These are phyloP conservation scores for Agapostemon virescens DNA, from an alignment of 2,888 invertebrate genomes.

Conservation along the genomic window DNA sequence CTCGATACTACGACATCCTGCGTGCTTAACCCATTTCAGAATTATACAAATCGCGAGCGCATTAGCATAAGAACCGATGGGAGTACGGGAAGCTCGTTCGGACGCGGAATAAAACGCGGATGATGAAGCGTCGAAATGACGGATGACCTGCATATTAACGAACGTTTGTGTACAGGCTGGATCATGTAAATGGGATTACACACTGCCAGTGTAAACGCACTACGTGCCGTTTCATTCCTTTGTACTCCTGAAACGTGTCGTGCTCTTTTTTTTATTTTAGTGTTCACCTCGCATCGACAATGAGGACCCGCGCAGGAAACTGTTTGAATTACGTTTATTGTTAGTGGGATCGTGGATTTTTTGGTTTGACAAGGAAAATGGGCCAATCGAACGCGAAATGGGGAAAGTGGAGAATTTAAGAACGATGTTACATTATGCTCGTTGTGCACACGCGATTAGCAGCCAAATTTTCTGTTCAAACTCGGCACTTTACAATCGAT, in stretches of 20 bases:
- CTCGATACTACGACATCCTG: conserved; percentile 48
- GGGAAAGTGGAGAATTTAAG: neutral
- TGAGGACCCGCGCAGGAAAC: neutral
- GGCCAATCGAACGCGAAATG: neutral
- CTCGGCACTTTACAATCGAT: no score
- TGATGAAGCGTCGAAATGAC: conserved; percentile 25
- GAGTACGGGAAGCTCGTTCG: neutral
- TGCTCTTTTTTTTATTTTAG: neutral
- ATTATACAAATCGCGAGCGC: conserved; percentile 75
- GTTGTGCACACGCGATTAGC: no score
- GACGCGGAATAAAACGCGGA: conserved; percentile 24
- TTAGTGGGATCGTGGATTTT: neutral
- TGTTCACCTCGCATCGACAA: neutral
- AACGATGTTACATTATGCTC: no score
- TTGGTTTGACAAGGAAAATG: neutral
- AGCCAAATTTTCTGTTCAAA: no score
- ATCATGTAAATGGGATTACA: neutral
- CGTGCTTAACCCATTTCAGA: conserved; percentile 72
- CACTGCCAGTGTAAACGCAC: neutral
- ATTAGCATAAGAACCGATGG: conserved; percentile 68
- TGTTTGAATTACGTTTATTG: neutral
- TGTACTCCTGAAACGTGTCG: neutral
- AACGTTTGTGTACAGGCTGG: neutral
- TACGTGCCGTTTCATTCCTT: neutral
- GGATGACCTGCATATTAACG: conserved; percentile 12